Percentiles rank a stretch among this genome's conserved stretches.
Evolutionary conservation across 2,113 vertebrate species (phyloP).

Genomic region (Rhodinocichla rosea): DNA sequence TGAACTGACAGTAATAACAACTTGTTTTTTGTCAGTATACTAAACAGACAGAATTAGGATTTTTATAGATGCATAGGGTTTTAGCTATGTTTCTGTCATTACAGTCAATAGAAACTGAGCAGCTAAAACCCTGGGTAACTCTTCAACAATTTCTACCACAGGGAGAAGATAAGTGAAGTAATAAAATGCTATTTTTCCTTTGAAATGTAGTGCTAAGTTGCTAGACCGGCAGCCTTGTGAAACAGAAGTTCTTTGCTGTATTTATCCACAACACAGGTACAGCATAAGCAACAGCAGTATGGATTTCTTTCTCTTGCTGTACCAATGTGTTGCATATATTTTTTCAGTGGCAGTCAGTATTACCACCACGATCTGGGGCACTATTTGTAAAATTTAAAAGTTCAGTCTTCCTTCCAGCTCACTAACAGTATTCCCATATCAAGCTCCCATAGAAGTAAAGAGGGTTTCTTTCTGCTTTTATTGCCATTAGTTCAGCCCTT

Average conservation of each 20-base stretch:
- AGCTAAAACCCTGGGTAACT: slow-evolving; percentile 27
- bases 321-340: background rate
- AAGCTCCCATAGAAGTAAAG: background rate
- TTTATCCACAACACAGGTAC: slow-evolving; percentile 10
- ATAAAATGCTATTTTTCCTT: slow-evolving; percentile 18
- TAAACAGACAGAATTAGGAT: slow-evolving; percentile 42
- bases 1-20: slow-evolving; percentile 54
- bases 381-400: background rate
- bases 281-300: background rate
- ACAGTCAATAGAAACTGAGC: slow-evolving; percentile 36
- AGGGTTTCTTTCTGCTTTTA: background rate
- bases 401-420: background rate
- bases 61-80: slow-evolving; percentile 35
- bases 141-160: slow-evolving; percentile 3
- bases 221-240: slow-evolving; percentile 18
- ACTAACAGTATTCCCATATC: background rate
- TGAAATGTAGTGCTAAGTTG: slow-evolving; percentile 39
- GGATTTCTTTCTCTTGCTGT: background rate
- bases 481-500: background rate
- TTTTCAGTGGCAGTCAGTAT: background rate
- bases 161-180: slow-evolving; percentile 30
- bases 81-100: slow-evolving; percentile 41
- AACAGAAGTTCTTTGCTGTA: slow-evolving; percentile 18
- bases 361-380: background rate
- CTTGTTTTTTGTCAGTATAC: slow-evolving; percentile 39